phyloP scores from a whole-genome alignment of 2,888 invertebrate genomes.

The Thalpophila matura region DNA sequence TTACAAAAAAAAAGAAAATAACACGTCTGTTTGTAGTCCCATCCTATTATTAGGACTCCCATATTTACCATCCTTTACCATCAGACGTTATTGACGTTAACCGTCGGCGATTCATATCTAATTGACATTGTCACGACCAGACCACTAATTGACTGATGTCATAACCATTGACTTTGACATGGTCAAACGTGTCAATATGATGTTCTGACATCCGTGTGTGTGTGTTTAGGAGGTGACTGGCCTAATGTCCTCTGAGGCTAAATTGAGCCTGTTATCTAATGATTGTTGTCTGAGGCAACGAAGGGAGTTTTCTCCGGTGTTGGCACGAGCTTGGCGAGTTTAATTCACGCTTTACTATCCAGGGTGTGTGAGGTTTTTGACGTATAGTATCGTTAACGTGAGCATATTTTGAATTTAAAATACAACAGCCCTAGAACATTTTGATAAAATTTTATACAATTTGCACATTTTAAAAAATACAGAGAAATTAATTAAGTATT shows the following conservation, averaged over 20 bases:
- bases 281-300: neutral
- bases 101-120: conserved; percentile 27
- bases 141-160: conserved; percentile 42
- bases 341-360: neutral
- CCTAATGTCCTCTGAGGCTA: conserved; percentile 25
- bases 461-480: too few relatives aligned
- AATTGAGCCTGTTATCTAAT: conserved; percentile 10
- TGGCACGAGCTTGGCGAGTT: too few relatives aligned
- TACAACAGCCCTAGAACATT: too few relatives aligned
- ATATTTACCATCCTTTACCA: conserved; percentile 1
- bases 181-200: conserved; percentile 43
- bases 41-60: neutral
- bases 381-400: too few relatives aligned
- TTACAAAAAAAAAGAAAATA: too few relatives aligned
- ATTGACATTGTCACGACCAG: conserved; percentile 39
- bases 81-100: conserved; percentile 6
- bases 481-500: too few relatives aligned
- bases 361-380: too few relatives aligned
- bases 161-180: conserved; percentile 47
- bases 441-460: too few relatives aligned
- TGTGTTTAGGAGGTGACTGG: conserved; percentile 16
- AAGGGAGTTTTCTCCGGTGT: neutral
- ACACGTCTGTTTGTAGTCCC: neutral
- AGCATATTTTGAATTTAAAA: too few relatives aligned
- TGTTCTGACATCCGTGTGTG: conserved; percentile 23